These are phyloP conservation scores for Drosophila trapezifrons DNA, from an alignment of 1,140 invertebrate species.

Conservation along the genomic window DNA sequence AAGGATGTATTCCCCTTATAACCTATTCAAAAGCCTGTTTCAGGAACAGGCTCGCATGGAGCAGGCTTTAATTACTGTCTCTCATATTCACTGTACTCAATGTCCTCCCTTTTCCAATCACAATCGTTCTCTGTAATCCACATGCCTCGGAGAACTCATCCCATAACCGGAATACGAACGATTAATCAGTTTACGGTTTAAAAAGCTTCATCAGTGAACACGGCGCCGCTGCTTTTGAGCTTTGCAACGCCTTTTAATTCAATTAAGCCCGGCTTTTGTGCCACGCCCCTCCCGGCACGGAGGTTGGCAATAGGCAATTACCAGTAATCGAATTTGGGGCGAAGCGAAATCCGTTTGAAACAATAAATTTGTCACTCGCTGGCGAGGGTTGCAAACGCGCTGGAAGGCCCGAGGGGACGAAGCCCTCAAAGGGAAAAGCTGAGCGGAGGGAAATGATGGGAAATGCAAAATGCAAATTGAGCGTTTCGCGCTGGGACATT, in stretches of 20 bases:
- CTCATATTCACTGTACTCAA: not conserved
- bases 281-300: conserved; percentile 6
- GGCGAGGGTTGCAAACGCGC: conserved; percentile 14
- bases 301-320: conserved; percentile 71
- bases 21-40: too few species aligned
- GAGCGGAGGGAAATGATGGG: not conserved
- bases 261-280: conserved; percentile 72
- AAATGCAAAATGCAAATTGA: conserved; percentile 74
- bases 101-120: not conserved
- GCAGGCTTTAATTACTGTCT: conserved; percentile 1
- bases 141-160: not conserved
- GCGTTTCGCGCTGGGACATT: conserved; percentile 50
- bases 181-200: conserved; percentile 69
- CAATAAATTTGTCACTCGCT: conserved; percentile 65
- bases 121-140: conserved; percentile 23
- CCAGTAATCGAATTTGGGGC: conserved; percentile 73
- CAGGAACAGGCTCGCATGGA: not conserved
- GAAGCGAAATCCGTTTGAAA: conserved; percentile 67
- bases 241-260: conserved; percentile 72
- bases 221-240: conserved; percentile 52
- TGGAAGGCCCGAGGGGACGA: not conserved
- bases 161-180: conserved; percentile 13
- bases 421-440: not conserved
- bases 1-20: too few species aligned
- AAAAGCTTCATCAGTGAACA: conserved; percentile 61